A percentile compares a stretch with the other conserved stretches of the same genome.
Evolutionary conservation across 2,113 vertebrate species (phyloP).

Genomic region (Perognathus longimembris): DNA sequence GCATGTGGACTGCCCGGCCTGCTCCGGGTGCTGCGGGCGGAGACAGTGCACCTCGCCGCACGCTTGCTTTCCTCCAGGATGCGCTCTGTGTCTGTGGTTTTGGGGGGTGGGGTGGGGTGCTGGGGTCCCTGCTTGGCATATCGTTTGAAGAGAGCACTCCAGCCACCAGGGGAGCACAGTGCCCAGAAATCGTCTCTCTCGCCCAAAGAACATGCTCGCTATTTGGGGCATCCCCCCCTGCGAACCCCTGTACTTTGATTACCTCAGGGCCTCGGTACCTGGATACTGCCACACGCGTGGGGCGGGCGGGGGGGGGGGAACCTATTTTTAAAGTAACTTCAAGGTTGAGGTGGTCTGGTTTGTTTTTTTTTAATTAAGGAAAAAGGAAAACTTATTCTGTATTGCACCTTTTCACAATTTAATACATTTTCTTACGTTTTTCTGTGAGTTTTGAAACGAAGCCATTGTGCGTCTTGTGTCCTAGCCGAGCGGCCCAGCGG

Average conservation of each 20-base stretch:
- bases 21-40: not conserved
- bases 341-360: conserved; percentile 83
- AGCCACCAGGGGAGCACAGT: conserved; percentile 76
- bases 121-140: not conserved
- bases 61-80: conserved; percentile 50
- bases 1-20: not conserved
- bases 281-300: conserved; percentile 91
- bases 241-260: conserved; percentile 89
- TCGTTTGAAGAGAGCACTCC: not conserved
- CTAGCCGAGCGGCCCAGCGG: conserved; percentile 84
- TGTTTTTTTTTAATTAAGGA: conserved; percentile 86
- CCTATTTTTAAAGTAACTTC: conserved; percentile 90
- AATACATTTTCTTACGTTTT: conserved; percentile 95
- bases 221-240: conserved; percentile 88
- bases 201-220: conserved; percentile 92
- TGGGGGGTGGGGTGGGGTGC: not conserved
- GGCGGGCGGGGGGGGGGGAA: conserved; percentile 76
- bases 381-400: conserved; percentile 91
- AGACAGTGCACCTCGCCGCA: not conserved
- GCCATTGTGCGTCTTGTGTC: conserved; percentile 93
- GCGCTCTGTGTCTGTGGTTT: conserved; percentile 70
- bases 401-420: conserved; percentile 97
- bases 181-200: conserved; percentile 82
- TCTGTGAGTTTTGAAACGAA: conserved; percentile 93
- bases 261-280: conserved; percentile 90